Percentiles rank a stretch among this genome's conserved stretches.
phyloP scores from a whole-genome alignment of 2,797 vertebrate species.

The Bovichtus diacanthus region DNA sequence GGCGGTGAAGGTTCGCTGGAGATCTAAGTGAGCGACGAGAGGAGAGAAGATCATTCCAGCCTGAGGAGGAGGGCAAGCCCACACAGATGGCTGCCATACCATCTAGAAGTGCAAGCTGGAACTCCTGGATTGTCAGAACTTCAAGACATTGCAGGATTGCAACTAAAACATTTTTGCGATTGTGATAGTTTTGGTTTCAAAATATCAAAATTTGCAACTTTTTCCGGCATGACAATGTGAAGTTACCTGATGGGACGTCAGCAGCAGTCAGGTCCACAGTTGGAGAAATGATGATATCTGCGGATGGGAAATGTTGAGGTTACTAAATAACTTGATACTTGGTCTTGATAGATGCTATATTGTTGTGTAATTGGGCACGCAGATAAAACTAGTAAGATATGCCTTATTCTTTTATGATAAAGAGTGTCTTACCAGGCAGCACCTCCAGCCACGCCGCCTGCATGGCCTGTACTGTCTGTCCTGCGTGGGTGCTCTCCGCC shows the following conservation, averaged over 20 bases:
- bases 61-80: slow-evolving; percentile 20
- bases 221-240: neutral
- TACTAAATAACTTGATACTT: neutral
- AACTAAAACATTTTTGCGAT: neutral
- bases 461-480: slow-evolving; percentile 64
- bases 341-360: neutral
- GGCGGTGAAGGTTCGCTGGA: slow-evolving; percentile 71
- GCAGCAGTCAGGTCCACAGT: slow-evolving; percentile 41
- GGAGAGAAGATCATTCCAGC: slow-evolving; percentile 29
- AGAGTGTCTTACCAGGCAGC: slow-evolving; percentile 73
- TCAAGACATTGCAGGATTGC: neutral
- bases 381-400: neutral
- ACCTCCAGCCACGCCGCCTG: slow-evolving; percentile 84
- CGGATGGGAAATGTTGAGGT: slow-evolving; percentile 3
- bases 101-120: neutral
- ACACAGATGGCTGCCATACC: slow-evolving; percentile 38
- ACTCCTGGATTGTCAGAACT: neutral
- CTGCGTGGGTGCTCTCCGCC: slow-evolving; percentile 72
- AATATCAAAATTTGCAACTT: neutral
- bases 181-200: neutral
- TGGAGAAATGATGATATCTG: slow-evolving; percentile 62
- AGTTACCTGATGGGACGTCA: slow-evolving; percentile 68
- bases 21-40: slow-evolving; percentile 55
- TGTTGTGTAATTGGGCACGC: neutral
- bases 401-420: too few species aligned